A percentile compares a stretch with the other conserved stretches of the same genome.
Evolutionary conservation across 2,888 invertebrate genomes (phyloP).

Genomic region (Agrilus cyanescens): DNA sequence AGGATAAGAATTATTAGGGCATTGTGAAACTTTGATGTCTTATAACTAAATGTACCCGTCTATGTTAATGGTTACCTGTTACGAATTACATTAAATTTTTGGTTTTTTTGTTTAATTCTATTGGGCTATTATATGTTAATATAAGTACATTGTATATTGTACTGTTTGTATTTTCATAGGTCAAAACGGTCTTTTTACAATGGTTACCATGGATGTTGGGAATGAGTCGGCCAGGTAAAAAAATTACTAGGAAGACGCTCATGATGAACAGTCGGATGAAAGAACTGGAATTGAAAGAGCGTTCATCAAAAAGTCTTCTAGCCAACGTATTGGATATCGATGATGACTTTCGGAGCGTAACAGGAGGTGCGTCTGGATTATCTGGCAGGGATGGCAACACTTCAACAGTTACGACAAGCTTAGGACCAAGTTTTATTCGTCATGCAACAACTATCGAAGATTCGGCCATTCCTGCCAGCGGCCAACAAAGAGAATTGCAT

Average conservation of each 20-base stretch:
- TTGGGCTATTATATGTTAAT: no score
- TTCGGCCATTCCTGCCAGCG: constrained; percentile 33
- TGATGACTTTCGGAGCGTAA: constrained; percentile 78
- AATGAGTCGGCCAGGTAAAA: constrained; percentile 93
- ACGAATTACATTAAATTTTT: no score
- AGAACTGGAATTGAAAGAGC: constrained; percentile 84
- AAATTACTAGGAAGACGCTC: constrained; percentile 82
- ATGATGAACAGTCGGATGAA: constrained; percentile 85
- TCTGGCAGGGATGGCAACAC: constrained; percentile 45
- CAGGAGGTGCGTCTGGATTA: constrained; percentile 44
- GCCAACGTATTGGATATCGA: constrained; percentile 94
- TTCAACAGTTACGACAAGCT: constrained; percentile 31
- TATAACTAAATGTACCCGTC: no score
- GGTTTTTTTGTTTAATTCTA: no score
- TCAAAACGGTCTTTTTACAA: constrained; percentile 88
- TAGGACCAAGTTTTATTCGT: constrained; percentile 47
- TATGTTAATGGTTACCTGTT: no score
- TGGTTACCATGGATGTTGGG: constrained; percentile 95
- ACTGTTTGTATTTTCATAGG: constrained; percentile 42
- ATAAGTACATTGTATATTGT: not conserved
- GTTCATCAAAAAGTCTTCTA: constrained; percentile 84
- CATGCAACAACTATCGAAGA: constrained; percentile 68
- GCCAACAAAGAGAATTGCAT: constrained; percentile 76
- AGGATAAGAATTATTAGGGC: no score
- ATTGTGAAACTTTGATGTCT: no score